phyloP scores from a whole-genome alignment of 2,888 invertebrate genomes.

The Tetropium fuscum region DNA sequence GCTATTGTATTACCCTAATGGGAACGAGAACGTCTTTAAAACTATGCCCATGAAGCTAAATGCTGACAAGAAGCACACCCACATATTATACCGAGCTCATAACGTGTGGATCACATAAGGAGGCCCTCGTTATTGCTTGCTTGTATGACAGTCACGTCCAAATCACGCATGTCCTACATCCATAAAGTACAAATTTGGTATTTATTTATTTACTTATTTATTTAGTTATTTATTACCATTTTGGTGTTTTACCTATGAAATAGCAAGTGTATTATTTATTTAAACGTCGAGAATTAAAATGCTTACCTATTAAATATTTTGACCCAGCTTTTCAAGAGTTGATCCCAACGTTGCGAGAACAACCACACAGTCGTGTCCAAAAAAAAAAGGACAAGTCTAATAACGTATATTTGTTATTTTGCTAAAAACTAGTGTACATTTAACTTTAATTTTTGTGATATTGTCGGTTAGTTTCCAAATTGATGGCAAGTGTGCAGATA shows the following conservation, averaged over 20 bases:
- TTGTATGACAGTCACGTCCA: conserved; percentile 15
- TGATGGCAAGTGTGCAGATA: no score
- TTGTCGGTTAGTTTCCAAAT: no score
- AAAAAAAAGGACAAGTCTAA: no score
- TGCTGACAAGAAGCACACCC: conserved; percentile 7
- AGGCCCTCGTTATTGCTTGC: background rate
- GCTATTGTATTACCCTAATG: conserved; percentile 10
- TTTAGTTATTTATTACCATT: background rate
- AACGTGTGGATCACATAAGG: conserved; percentile 13
- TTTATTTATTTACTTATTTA: conserved; percentile 2
- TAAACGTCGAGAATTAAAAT: no score
- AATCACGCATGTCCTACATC: conserved; percentile 15
- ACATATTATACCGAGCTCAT: conserved; percentile 4
- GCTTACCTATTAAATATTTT: no score
- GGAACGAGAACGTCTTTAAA: conserved; percentile 13
- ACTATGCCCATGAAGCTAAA: conserved; percentile 5
- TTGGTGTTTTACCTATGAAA: background rate
- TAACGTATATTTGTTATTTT: no score
- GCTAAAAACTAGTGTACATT: no score
- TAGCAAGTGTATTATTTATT: no score
- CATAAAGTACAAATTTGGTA: background rate
- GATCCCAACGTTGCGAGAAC: no score
- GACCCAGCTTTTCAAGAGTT: no score
- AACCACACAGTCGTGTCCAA: no score
- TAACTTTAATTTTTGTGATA: no score